Evolutionary conservation across 2,888 invertebrate genomes (phyloP).

Genomic region (Ophion slaviceki): DNA sequence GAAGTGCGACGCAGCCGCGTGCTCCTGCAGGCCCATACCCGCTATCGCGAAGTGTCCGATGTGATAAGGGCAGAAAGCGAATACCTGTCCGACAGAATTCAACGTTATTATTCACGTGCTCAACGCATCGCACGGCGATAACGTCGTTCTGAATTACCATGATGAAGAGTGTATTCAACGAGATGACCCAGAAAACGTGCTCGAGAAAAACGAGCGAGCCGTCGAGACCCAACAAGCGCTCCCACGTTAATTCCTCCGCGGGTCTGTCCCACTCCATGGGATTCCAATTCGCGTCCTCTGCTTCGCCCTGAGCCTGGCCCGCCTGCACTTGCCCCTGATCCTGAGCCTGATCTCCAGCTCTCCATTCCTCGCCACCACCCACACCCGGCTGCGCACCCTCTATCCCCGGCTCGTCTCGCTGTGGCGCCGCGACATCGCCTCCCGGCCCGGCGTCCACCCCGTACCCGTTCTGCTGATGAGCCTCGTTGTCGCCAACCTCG

Average conservation of each 20-base stretch:
- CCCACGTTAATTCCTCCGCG: conserved; percentile 99
- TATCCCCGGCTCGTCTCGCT: conserved; percentile 74
- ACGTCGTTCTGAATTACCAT: conserved; percentile 82
- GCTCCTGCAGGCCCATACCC: conserved; percentile 88
- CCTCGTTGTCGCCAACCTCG: conserved; percentile 66
- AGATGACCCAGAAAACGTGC: conserved; percentile 99
- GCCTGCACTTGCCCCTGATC: conserved; percentile 87
- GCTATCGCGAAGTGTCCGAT: conserved; percentile 94
- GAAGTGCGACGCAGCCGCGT: conserved; percentile 92
- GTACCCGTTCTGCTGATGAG: conserved; percentile 83
- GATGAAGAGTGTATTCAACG: conserved; percentile 97
- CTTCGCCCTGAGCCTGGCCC: conserved; percentile 87
- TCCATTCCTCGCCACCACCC: conserved; percentile 73
- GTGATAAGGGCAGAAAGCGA: conserved; percentile 98
- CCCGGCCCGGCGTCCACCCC: conserved; percentile 77
- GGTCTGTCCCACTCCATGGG: conserved; percentile 99
- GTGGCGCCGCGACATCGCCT: conserved; percentile 67
- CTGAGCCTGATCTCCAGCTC: conserved; percentile 82
- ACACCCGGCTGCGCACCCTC: conserved; percentile 70
- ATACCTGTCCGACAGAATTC: conserved; percentile 85
- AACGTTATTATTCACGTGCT: neutral
- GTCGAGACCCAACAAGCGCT: conserved; percentile 96
- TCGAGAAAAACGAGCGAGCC: conserved; percentile 98
- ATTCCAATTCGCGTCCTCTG: conserved; percentile 97
- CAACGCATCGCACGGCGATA: neutral